These are phyloP conservation scores for Asarcornis scutulata DNA, from an alignment of 2,113 vertebrate species.

Conservation along the genomic window DNA sequence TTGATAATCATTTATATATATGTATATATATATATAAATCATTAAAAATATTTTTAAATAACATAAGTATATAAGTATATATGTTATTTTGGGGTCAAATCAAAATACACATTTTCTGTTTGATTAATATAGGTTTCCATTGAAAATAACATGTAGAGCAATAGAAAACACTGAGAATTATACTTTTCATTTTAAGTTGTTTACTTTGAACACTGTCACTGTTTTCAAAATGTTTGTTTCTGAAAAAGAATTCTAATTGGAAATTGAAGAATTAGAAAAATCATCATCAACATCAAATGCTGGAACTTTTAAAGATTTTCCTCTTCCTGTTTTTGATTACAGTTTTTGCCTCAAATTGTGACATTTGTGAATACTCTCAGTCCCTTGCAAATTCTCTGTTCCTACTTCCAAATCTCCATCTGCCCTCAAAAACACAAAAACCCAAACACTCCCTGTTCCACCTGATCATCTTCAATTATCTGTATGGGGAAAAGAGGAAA, in stretches of 20 bases:
- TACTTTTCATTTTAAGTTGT: not conserved
- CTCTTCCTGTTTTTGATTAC: not conserved
- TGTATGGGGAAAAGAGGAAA: not conserved
- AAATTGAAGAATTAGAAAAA: not conserved
- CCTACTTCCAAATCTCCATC: not conserved
- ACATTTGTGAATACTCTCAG: not conserved
- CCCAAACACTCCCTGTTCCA: too few species aligned
- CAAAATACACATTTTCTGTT: not conserved
- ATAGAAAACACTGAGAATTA: not conserved
- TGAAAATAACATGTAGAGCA: not conserved
- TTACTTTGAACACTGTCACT: not conserved
- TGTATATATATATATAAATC: not conserved
- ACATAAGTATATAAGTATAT: not conserved
- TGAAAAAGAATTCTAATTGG: not conserved
- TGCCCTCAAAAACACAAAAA: not conserved
- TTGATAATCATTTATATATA: not conserved
- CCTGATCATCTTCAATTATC: not conserved
- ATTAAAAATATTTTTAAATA: too few species aligned
- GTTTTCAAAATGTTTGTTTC: not conserved
- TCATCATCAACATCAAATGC: not conserved
- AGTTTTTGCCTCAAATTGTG: not conserved
- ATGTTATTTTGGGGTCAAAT: rapidly evolving
- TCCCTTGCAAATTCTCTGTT: not conserved
- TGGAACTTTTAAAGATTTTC: not conserved
- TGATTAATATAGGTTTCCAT: not conserved